Evolutionary conservation across 2,797 vertebrate species (phyloP).

Genomic region (Benthosema pterotum): DNA sequence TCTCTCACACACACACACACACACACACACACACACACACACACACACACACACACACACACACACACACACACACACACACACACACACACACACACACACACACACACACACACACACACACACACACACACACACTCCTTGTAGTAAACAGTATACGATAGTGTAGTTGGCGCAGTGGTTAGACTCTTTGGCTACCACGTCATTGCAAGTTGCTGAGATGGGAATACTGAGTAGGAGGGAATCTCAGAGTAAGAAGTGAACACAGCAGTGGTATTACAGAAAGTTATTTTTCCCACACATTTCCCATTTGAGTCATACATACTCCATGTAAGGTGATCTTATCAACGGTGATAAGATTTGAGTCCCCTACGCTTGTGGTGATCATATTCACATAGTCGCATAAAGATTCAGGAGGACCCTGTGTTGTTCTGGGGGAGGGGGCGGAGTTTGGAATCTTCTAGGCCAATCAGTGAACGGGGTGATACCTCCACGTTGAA

Average conservation of each 20-base stretch:
- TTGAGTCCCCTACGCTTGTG: no score
- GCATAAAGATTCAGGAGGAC: no score
- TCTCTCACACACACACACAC: not conserved
- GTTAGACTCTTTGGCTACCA: slow-evolving; percentile 51
- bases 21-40: not conserved
- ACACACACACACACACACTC: no score
- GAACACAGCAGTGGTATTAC: slow-evolving; percentile 41
- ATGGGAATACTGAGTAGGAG: slow-evolving; percentile 71
- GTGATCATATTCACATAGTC: no score
- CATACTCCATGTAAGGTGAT: no score
- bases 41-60: slow-evolving; percentile 5
- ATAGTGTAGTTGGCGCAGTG: slow-evolving; percentile 53
- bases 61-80: slow-evolving; percentile 34
- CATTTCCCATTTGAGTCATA: slow-evolving; percentile 51
- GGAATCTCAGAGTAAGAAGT: slow-evolving; percentile 58
- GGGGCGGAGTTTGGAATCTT: no score
- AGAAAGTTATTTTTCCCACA: slow-evolving; percentile 33
- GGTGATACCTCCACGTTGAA: no score
- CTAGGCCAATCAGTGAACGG: no score
- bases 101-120: slow-evolving; percentile 38
- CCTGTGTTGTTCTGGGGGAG: no score
- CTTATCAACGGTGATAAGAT: no score
- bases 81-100: slow-evolving; percentile 42
- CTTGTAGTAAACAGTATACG: slow-evolving; percentile 60
- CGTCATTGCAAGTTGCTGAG: slow-evolving; percentile 76